Evolutionary conservation across 1,140 invertebrate genomes (phyloP).

Genomic region (Bombus breviceps): DNA sequence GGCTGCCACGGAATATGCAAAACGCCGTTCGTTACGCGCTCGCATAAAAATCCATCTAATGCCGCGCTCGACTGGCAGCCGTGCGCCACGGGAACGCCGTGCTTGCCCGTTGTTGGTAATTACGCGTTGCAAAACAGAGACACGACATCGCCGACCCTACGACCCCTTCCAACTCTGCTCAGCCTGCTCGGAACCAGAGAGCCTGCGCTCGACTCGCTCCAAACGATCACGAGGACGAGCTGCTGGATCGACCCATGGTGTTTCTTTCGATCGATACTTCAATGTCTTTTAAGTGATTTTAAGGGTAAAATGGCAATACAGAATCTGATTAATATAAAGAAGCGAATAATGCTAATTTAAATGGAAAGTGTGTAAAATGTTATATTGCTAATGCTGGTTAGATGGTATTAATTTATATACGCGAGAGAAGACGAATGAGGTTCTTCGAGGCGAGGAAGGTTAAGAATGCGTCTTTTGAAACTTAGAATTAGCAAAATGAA

Average conservation of each 20-base stretch:
- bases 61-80: constrained; percentile 59
- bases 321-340: too few species aligned
- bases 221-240: constrained; percentile 36
- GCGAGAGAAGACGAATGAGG: too few species aligned
- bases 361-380: too few species aligned
- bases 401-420: too few species aligned
- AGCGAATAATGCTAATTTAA: too few species aligned
- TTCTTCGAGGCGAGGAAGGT: too few species aligned
- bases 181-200: neutral
- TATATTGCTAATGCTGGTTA: too few species aligned
- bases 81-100: constrained; percentile 51
- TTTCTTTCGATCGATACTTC: too few species aligned
- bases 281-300: too few species aligned
- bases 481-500: neutral
- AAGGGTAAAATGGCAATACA: too few species aligned
- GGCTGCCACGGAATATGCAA: constrained; percentile 73
- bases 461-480: neutral
- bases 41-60: constrained; percentile 66
- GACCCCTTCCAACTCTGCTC: constrained; percentile 56
- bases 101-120: constrained; percentile 71
- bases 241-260: neutral
- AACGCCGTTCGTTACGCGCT: constrained; percentile 70
- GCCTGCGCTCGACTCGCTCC: neutral
- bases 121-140: constrained; percentile 78
- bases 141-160: constrained; percentile 70